phyloP scores from a whole-genome alignment of 2,888 invertebrate genomes.

The Bombylius major region DNA sequence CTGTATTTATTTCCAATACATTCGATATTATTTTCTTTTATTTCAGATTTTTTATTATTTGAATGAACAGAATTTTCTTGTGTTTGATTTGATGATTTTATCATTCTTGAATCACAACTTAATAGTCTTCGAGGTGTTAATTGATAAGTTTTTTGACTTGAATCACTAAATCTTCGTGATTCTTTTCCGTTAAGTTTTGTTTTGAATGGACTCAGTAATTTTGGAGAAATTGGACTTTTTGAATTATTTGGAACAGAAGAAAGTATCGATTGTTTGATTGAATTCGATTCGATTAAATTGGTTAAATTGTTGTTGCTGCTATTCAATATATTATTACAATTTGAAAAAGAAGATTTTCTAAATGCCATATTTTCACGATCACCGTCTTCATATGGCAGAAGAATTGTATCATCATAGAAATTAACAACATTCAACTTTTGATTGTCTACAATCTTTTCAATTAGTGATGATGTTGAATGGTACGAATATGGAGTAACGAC shows the following conservation, averaged over 20 bases:
- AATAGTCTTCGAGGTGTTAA: constrained; percentile 21
- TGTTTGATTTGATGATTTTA: neutral
- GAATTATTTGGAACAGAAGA: neutral
- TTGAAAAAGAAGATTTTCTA: neutral
- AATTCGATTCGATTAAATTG: neutral
- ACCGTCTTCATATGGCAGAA: neutral
- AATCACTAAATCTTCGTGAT: neutral
- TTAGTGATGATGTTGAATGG: neutral
- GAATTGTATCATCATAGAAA: neutral
- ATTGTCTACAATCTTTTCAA: neutral
- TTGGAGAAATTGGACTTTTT: neutral
- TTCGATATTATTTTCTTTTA: constrained; percentile 6
- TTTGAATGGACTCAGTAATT: neutral
- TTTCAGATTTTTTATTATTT: neutral
- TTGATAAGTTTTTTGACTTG: neutral
- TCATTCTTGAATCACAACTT: constrained; percentile 27
- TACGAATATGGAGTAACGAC: neutral
- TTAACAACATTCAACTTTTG: neutral
- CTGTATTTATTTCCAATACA: constrained; percentile 13
- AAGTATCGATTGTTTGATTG: neutral
- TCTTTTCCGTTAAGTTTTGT: neutral
- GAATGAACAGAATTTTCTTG: neutral
- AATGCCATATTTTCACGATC: neutral
- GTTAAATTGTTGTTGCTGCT: too few species aligned
- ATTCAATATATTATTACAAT: neutral